Evolutionary conservation across 2,113 vertebrate species (phyloP).

Genomic region (Pterocles orientalis): DNA sequence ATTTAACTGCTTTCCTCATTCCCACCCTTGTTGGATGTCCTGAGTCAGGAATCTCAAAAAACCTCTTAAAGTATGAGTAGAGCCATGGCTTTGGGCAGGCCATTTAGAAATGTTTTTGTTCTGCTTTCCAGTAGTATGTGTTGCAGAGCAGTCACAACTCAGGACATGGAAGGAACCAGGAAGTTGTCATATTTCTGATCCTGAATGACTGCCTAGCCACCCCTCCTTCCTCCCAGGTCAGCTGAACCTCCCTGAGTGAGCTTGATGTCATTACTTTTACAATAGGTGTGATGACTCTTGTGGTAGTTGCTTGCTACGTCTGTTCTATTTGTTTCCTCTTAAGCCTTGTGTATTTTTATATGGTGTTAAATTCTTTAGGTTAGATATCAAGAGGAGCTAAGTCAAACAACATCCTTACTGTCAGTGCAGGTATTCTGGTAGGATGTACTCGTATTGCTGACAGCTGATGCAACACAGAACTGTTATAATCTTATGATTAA

Average conservation of each 20-base stretch:
- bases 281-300: not conserved
- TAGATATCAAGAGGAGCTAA: not conserved
- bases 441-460: not conserved
- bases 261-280: not conserved
- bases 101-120: not conserved
- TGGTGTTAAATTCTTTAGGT: not conserved
- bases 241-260: not conserved
- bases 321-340: not conserved
- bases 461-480: not conserved
- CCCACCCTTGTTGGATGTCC: not conserved
- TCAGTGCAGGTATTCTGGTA: not conserved
- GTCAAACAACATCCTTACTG: not conserved
- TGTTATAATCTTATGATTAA: not conserved
- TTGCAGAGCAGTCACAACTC: not conserved
- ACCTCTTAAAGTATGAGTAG: not conserved
- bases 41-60: not conserved
- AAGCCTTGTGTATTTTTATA: not conserved
- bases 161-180: not conserved
- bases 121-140: not conserved
- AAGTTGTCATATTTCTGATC: not conserved
- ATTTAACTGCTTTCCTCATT: conserved; percentile 29
- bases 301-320: not conserved
- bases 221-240: not conserved
- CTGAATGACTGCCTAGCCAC: not conserved
- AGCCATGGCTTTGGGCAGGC: not conserved